Base-by-base conservation (phyloP, 2,797 vertebrate genomes). In the Vespertilio murinus region DNA sequence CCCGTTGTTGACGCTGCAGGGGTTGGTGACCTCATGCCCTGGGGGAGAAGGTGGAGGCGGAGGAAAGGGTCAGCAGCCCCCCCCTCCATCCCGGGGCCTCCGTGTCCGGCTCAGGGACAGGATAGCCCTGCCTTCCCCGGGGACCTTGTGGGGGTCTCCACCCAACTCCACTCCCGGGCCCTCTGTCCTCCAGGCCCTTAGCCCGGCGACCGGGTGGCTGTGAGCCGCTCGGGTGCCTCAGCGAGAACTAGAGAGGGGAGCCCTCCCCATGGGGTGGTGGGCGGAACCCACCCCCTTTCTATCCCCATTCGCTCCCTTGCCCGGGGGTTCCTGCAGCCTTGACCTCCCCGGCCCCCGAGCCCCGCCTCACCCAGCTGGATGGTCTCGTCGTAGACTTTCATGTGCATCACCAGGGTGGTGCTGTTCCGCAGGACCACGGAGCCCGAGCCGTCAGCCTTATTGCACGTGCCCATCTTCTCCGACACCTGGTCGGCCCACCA, bases 401-500 rank as follows among this genome's bases (percentile, higher is more conserved):
- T 99, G 98, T 99, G 99, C 99, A 99, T 99, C 97, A 99, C 99
- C 33, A 99, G 97, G 0, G 99, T 99, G 12, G 99, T 99, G 98
- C 99, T 99, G 97, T 99, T 99, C 67, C 99, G 97, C 78, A 99
- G 98, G 94, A 98, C 99, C 42, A 98, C 98, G 56, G 98, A 98
- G 13, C 98, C 98, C 0, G 96, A 95, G 22, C 99, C 99, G 0
- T 99, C 99, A 3, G 98, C 98, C 98, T 99, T 99, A 97, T 98
- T 99, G 97, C 99, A 99, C 0, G 99, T 99, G 90, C 99, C 99
- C 95, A 99, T 99, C 97, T 99, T 99, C 97, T 99, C 99, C 0
- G 99, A 99, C 87, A 98, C 98, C 96, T 99, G 99, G 96, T 99
- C 99, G 0, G 99, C 99, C 99, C 99, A 99, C 99, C 99, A 99